A percentile compares a stretch with the other conserved stretches of the same genome.
Evolutionary conservation across 2,888 invertebrate species (phyloP).

Genomic region (Dryadula phaetusa): DNA sequence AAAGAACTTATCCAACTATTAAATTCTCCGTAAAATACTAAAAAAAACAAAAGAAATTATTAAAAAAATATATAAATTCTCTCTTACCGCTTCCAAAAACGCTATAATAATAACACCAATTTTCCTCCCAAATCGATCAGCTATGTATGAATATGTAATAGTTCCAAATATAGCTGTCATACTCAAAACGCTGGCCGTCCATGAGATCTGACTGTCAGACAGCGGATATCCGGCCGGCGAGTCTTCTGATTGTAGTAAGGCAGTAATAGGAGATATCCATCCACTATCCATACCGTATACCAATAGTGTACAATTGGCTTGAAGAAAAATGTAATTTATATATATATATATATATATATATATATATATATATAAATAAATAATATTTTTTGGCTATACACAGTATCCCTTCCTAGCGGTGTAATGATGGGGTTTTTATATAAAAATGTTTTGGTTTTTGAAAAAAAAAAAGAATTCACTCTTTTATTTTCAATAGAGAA

Average conservation of each 20-base stretch:
- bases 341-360: no score
- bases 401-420: no score
- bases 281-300: constrained; percentile 48
- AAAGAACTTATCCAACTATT: no score
- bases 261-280: constrained; percentile 69
- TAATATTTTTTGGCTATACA: no score
- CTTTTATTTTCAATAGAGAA: no score
- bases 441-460: no score
- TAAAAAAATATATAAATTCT: no score
- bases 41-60: no score
- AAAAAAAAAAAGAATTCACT: no score
- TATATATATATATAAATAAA: no score
- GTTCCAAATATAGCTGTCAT: constrained; percentile 66
- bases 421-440: no score
- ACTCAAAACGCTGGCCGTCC: constrained; percentile 67
- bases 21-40: no score
- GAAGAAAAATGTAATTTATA: constrained; percentile 19
- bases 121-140: constrained; percentile 71
- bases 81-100: constrained; percentile 24
- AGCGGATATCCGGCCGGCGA: constrained; percentile 59
- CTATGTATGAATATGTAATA: constrained; percentile 66
- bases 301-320: neutral
- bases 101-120: constrained; percentile 68
- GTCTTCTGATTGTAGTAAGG: constrained; percentile 56
- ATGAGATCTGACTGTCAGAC: constrained; percentile 60